Evolutionary conservation across 2,113 vertebrate species (phyloP), one percentile per base, ranked within the genome.

Genomic region (Dromas ardeola): DNA sequence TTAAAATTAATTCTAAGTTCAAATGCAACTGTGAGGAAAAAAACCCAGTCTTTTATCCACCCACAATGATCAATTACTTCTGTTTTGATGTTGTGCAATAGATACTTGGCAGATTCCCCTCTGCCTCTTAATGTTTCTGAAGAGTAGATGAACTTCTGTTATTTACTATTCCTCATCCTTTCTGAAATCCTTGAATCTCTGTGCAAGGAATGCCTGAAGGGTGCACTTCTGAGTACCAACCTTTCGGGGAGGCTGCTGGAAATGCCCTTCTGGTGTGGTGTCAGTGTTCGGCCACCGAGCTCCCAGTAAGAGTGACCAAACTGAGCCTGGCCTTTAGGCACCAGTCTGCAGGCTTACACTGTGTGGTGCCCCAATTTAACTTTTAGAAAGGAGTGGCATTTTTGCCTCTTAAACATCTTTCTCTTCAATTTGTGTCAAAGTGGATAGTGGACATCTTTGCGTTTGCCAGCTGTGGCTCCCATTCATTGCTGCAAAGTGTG

Each of bases 181-280:
- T 83, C 72, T 42, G 36, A 65, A 80, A 63, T 72, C 62, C 11
- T 11, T 40, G 9, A 14, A 18, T 71, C 20, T 49, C 27, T 17
- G 8, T 56, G 71, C 42, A 26, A 14, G 20, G 38, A 45, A 5
- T 40, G 10, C 0, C 3, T 65, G 62, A 36, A 52, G 30, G 7
- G 7, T 69, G 11, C 6, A 9, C 7, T 86, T 79, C 6, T 52
- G 70, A 38, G 55, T 21, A 2, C 3, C 2, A 11, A 9, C 20
- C 38, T 84, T 66, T 2, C 1, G 6, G 34, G 27, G 42, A 61
- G n/a, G 47, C 80, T 58, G 65, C 8, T 42, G 23, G 73, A 86
- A 77, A 70, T 50, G 50, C 18, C 4, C 0, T 59, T 43, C 8
- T 81, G 40, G 22, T 0, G 0, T 56, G 49, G 14, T 27, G 49